Percentiles rank a stretch among this genome's conserved stretches.
These are phyloP conservation scores for Chymomyza procnemis DNA, from an alignment of 2,888 invertebrate genomes.

Conservation along the genomic window DNA sequence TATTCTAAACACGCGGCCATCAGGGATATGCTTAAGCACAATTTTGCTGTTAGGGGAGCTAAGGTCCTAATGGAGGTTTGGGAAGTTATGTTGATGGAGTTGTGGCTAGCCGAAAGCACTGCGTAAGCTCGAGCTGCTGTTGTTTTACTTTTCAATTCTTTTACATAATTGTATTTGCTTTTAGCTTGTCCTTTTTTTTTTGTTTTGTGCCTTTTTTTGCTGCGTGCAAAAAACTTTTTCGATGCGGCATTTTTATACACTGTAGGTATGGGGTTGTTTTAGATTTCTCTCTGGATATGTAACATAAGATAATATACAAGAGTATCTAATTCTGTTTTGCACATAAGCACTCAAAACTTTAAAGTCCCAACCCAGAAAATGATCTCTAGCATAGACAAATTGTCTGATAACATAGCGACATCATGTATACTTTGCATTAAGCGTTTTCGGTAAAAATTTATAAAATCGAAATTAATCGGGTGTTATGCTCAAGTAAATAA, in stretches of 20 bases:
- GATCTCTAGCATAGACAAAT: no score
- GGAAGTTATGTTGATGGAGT: neutral
- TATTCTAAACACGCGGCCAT: slow-evolving; percentile 61
- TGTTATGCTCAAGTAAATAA: no score
- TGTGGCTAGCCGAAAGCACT: neutral
- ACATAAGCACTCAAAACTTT: no score
- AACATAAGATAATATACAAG: no score
- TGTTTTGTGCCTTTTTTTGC: slow-evolving; percentile 1
- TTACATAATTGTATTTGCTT: slow-evolving; percentile 68
- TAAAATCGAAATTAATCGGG: no score
- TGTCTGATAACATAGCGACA: no score
- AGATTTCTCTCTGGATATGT: no score
- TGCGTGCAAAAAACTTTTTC: neutral
- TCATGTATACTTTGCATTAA: no score
- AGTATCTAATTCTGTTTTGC: no score
- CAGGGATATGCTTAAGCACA: slow-evolving; percentile 21
- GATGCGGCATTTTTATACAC: neutral
- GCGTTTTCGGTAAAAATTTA: no score
- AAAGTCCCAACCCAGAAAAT: no score
- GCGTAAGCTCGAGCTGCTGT: neutral
- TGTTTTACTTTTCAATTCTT: slow-evolving; percentile 15
- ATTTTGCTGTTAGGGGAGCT: neutral
- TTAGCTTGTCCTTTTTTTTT: slow-evolving; percentile 20
- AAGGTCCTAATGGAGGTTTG: neutral
- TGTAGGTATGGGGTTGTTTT: neutral